Evolutionary conservation across 1,140 invertebrate species (phyloP), one percentile per base, ranked within the genome.

Genomic region (Cyrtorhinus lividipennis): DNA sequence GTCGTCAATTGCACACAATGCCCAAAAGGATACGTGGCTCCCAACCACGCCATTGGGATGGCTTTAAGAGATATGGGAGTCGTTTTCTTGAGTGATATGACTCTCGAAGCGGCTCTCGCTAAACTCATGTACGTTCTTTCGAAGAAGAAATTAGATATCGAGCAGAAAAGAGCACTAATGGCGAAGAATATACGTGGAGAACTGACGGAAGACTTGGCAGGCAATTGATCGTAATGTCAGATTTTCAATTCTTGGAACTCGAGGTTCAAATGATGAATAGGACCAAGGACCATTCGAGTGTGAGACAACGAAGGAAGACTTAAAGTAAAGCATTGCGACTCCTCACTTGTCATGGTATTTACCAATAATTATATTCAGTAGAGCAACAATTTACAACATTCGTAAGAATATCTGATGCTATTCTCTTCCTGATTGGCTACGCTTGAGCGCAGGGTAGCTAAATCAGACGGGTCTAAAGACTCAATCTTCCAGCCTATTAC

Each of bases 1-100:
- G 84, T 98, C 38, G 80, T 98, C 0, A 98, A 97, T 73, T 90
- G 89, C 45, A 94, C 92, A 0, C 94, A 98, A 72, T 98, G 95
- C 69, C 73, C 76, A 0, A 82, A 82, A 62, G 87, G 92, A 67
- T 72, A 81, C n/a, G 92, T 96, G 12, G 66, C 75, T 1, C 74
- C 79, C 10, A 76, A 83, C 0, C 98, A 98, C 71, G 87, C 90
- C 68, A 8, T 56, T 10, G 56, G 25, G 10, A 72, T 71, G 75
- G 72, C 79, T 10, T 69, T 83, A 8, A 67, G 72, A 24, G 76
- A 80, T 56, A 75, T 78, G 68, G 93, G 93, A 8, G 87, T 97
- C 2, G 83, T 93, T 58, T 82, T 87, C 0, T 94, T 95, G 0
- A 87, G 79, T 62, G 95, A 98, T 72, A 96, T 98, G 90, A 98